Evolutionary conservation across 2,797 vertebrate genomes (phyloP).

Genomic region (Orestias chungarensis): DNA sequence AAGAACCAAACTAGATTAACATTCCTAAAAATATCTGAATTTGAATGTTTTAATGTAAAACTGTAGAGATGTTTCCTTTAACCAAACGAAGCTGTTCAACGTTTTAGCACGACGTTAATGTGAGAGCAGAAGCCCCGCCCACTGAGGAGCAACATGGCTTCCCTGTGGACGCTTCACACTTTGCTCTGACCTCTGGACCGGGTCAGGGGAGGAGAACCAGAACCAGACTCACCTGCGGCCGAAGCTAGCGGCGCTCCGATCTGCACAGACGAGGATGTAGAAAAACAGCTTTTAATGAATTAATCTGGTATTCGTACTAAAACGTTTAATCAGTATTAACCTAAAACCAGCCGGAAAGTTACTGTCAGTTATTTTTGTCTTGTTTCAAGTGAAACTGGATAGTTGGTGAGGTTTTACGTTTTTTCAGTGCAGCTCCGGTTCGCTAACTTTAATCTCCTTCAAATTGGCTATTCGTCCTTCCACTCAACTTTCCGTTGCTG

Average conservation of each 20-base stretch:
- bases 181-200: too few relatives aligned
- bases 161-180: too few relatives aligned
- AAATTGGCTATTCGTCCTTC: background rate
- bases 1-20: constrained; percentile 85
- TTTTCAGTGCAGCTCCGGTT: background rate
- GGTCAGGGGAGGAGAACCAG: background rate
- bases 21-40: constrained; percentile 89
- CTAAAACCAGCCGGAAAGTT: too few relatives aligned
- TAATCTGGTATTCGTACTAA: background rate
- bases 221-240: background rate
- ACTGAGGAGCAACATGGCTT: constrained; percentile 23
- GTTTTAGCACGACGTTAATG: constrained; percentile 80
- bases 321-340: too few relatives aligned
- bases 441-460: background rate
- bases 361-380: too few relatives aligned
- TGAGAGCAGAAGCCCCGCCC: constrained; percentile 57
- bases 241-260: background rate
- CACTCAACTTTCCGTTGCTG: background rate
- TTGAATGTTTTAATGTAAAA: constrained; percentile 83
- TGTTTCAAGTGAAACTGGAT: too few relatives aligned
- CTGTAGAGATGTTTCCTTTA: constrained; percentile 84
- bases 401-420: too few relatives aligned
- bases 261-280: too few relatives aligned
- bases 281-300: too few relatives aligned
- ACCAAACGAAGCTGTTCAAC: constrained; percentile 75